Base-by-base conservation (phyloP, 2,888 invertebrate species). In the Drosophila anceps region DNA sequence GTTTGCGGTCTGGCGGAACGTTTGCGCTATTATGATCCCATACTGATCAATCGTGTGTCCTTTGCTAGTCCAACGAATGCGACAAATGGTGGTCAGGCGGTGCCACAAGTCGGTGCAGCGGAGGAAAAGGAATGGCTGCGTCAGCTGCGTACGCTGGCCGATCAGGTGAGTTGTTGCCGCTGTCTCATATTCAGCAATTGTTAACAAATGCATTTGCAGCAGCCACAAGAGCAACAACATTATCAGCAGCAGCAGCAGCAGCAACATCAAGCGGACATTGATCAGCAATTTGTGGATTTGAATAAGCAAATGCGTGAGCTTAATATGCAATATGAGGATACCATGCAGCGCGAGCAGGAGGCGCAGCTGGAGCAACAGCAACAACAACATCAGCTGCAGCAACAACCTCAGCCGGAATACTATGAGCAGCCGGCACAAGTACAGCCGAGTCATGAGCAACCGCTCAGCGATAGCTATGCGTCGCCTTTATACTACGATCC, bases 11-110 rank as follows among this genome's bases (percentile, higher is more conserved):
- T 95, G 81, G 94, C 94, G 24, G 94, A 93, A 91, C 95, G 95
- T 70, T 93, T 97, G 75, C 96, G 96, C 92, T 96, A 95, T 92
- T 94, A 95, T 85, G 97, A 97, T 93, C 95, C 95, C 18, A 91
- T 92, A 24, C 77, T 93, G 54, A 84, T 84, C 24, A 84, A 84
- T 62, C 83, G 84, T 4, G 88, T 84, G 0, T 88, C 88, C 35
- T 88, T 84, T 59, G 86, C 84, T 7, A 85, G 79, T 71, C 87
- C 88, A 0, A 86, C 84, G 10, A 86, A 60, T 51, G 70, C 73
- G 15, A 51, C 46, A 83, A 91, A 66, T 33, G 53, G 43, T 20
- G 60, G 24, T 12, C 65, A 75, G 81, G 63, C 73, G 24, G 53
- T 61, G 12, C 18, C 60, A 24, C 72, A 74, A 59, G 51, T 35